A percentile compares a stretch with the other conserved stretches of the same genome.
Conservation (phyloP, 2,888 invertebrate genomes). For the Sinotaia quadrata region DNA sequence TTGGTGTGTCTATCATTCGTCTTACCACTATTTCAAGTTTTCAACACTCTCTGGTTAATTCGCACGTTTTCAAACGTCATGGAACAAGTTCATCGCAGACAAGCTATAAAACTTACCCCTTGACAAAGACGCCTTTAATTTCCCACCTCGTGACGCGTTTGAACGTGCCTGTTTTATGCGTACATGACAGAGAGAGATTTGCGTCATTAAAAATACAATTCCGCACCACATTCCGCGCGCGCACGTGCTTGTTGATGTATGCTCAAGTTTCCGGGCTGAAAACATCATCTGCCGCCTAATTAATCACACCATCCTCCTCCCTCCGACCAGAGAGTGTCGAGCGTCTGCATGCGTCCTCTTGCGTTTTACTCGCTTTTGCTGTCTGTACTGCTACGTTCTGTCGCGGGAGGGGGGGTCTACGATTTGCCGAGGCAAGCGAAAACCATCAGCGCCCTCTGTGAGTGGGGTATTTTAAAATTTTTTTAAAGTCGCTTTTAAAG, state of each 20-base stretch:
- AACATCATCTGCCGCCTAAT: slow-evolving; percentile 19
- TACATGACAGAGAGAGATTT: neutral
- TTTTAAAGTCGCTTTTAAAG: slow-evolving; percentile 1
- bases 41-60: too few relatives aligned
- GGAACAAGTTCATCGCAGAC: too few relatives aligned
- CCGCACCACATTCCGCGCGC: slow-evolving; percentile 1
- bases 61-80: too few relatives aligned
- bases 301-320: neutral
- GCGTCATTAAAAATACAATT: neutral
- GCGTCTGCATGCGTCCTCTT: neutral
- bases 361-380: neutral
- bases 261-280: slow-evolving; percentile 6
- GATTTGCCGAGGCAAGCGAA: slow-evolving; percentile 14
- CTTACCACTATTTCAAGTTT: too few relatives aligned
- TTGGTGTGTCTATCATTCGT: too few relatives aligned
- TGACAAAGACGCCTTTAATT: too few relatives aligned
- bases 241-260: slow-evolving; percentile 14
- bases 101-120: too few relatives aligned
- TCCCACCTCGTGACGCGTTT: too few relatives aligned
- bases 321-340: neutral
- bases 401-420: neutral
- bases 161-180: too few relatives aligned
- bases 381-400: neutral
- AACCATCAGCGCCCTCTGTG: slow-evolving; percentile 9
- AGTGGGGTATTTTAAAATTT: neutral